Conservation (phyloP, 2,888 invertebrate species). For the Tetragnatha montana region DNA sequence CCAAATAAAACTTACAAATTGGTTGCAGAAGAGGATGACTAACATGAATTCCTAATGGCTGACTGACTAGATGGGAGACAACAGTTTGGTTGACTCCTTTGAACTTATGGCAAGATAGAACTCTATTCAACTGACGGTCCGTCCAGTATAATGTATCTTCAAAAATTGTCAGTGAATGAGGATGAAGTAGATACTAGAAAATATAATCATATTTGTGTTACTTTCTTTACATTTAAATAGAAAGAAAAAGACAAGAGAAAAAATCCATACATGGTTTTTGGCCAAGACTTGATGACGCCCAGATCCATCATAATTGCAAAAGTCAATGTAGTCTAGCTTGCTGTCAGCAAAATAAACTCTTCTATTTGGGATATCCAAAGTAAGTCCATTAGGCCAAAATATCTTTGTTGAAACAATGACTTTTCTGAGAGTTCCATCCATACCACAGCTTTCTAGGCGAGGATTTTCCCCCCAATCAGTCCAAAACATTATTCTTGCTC, state of each 20-base stretch:
- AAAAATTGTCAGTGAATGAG: constrained; percentile 94
- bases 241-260: background rate
- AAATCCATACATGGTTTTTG: constrained; percentile 76
- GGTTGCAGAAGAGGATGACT: constrained; percentile 97
- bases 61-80: constrained; percentile 93
- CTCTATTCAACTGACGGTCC: constrained; percentile 92
- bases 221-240: background rate
- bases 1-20: constrained; percentile 73
- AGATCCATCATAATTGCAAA: constrained; percentile 96
- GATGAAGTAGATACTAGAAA: constrained; percentile 92
- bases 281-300: constrained; percentile 87
- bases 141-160: constrained; percentile 98
- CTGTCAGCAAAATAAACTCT: constrained; percentile 98
- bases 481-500: constrained; percentile 94
- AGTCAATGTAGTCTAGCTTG: constrained; percentile 97
- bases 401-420: constrained; percentile 94
- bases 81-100: constrained; percentile 93
- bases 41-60: constrained; percentile 95
- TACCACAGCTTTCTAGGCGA: constrained; percentile 93
- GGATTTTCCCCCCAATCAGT: constrained; percentile 99
- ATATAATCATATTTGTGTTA: background rate
- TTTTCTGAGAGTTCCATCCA: constrained; percentile 92
- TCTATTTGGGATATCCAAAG: constrained; percentile 93
- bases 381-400: constrained; percentile 99
- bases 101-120: constrained; percentile 89